These are phyloP conservation scores for Rhinogobio ventralis DNA, from an alignment of 2,797 vertebrate genomes.

Conservation along the genomic window DNA sequence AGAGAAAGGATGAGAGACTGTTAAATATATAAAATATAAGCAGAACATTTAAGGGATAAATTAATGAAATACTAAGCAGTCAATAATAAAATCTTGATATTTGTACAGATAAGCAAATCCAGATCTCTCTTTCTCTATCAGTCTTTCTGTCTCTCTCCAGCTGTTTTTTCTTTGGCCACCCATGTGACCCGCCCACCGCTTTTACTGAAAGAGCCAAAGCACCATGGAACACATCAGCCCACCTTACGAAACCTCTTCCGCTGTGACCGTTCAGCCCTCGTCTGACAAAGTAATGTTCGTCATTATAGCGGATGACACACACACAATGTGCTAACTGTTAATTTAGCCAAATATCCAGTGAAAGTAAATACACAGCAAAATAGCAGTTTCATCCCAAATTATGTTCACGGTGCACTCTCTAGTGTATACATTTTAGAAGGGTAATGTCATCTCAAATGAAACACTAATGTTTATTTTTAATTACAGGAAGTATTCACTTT, in stretches of 20 bases:
- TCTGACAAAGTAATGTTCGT: not conserved
- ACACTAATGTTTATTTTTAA: not conserved
- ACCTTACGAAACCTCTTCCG: not conserved
- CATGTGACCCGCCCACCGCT: constrained; percentile 20
- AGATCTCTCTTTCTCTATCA: not conserved
- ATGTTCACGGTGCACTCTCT: not conserved
- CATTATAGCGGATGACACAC: not conserved
- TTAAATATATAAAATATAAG: not conserved
- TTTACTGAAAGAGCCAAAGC: constrained; percentile 20
- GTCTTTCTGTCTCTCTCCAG: not conserved
- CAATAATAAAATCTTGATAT: not conserved
- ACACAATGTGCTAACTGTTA: not conserved
- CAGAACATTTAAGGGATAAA: not conserved
- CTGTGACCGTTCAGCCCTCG: constrained; percentile 1
- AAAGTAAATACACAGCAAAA: constrained; percentile 3
- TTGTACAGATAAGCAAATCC: not conserved
- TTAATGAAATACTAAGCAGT: not conserved
- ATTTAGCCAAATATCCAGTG: not conserved
- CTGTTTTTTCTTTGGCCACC: constrained; percentile 13
- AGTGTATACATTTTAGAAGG: not conserved
- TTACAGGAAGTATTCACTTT: not conserved
- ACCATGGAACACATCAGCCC: not conserved
- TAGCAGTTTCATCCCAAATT: not conserved
- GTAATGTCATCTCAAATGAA: not conserved
- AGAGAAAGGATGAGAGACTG: constrained; percentile 12